Percentiles rank a stretch among this genome's conserved stretches.
These are phyloP conservation scores for Cybosia mesomella DNA, from an alignment of 2,888 invertebrate species.

Conservation along the genomic window DNA sequence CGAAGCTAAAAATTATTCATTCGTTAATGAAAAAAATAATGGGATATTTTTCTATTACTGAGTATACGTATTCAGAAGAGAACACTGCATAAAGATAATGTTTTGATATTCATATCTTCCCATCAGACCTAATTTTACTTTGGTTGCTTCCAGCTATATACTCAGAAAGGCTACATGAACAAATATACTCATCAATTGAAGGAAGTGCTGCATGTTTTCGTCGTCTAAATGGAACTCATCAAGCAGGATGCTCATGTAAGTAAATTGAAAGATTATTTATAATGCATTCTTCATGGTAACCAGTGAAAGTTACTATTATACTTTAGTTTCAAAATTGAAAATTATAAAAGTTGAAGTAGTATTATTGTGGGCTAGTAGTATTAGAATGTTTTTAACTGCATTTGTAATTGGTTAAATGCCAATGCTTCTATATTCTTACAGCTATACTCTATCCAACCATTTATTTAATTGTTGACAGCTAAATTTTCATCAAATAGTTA, in stretches of 20 bases:
- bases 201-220: constrained; percentile 94
- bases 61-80: neutral
- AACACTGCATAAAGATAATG: neutral
- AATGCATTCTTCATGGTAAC: neutral
- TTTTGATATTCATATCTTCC: neutral
- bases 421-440: too few species aligned
- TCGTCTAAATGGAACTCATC: constrained; percentile 97
- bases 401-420: neutral
- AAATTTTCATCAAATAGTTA: too few species aligned
- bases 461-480: too few species aligned
- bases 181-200: constrained; percentile 92
- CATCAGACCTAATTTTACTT: constrained; percentile 12
- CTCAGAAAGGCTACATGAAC: constrained; percentile 90
- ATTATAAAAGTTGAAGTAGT: neutral
- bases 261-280: constrained; percentile 43
- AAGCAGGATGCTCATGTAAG: constrained; percentile 98
- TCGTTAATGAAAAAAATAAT: neutral
- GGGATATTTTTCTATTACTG: neutral
- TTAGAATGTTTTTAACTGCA: neutral
- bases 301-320: neutral
- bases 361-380: neutral
- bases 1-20: too few species aligned
- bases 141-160: constrained; percentile 67
- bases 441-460: too few species aligned
- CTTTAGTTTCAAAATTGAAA: neutral